A percentile compares a stretch with the other conserved stretches of the same genome.
Conservation (phyloP, 2,888 invertebrate species). For the Ochropacha duplaris region DNA sequence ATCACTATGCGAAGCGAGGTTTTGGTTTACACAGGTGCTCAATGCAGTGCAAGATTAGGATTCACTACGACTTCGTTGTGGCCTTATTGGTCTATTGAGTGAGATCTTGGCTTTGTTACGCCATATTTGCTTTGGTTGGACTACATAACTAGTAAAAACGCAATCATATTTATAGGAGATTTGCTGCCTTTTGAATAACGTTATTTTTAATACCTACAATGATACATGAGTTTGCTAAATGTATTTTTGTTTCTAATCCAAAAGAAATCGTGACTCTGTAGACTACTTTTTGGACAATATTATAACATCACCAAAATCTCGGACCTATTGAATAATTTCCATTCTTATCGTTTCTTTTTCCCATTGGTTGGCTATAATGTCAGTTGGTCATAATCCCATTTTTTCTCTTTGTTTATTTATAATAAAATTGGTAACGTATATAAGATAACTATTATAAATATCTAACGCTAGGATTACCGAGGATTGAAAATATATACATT, state of each 20-base stretch:
- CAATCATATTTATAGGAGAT: not conserved
- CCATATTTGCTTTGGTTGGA: not conserved
- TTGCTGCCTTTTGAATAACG: not conserved
- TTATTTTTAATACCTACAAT: not conserved
- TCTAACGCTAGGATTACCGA: not conserved
- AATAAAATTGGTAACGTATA: not conserved
- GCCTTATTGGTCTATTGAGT: conserved; percentile 12
- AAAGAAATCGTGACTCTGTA: not conserved
- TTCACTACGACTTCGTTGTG: conserved; percentile 28
- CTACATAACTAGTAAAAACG: not conserved
- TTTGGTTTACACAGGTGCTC: conserved; percentile 45
- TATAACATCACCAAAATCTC: not conserved
- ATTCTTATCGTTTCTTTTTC: not conserved
- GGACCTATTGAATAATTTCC: not conserved
- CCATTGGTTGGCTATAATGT: too few species aligned
- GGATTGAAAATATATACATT: not conserved
- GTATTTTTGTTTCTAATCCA: not conserved
- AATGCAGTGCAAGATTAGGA: conserved; percentile 39
- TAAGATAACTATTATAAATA: not conserved
- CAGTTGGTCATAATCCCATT: too few species aligned
- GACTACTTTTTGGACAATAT: not conserved
- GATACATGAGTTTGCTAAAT: not conserved
- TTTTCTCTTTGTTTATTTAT: too few species aligned
- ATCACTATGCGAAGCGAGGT: conserved; percentile 6
- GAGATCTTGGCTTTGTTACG: not conserved